phyloP scores from a whole-genome alignment of 1,140 invertebrate species.

The Drosophila chauvacae region DNA sequence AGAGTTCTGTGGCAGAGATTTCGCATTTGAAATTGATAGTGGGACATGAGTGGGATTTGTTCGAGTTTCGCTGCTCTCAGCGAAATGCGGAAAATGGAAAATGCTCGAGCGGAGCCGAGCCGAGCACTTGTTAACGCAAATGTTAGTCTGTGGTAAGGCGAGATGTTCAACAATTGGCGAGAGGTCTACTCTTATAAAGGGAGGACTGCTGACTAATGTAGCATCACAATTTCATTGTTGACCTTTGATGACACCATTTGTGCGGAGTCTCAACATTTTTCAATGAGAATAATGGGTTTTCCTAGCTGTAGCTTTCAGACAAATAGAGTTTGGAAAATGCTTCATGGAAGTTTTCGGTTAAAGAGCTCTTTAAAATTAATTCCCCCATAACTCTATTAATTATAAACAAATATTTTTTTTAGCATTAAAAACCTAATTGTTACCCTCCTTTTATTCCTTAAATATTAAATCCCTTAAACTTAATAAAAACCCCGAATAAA shows the following conservation, averaged over 20 bases:
- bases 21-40: conserved; percentile 73
- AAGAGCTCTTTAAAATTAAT: no score
- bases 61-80: conserved; percentile 42
- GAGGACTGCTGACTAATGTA: conserved; percentile 28
- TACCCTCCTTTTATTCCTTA: no score
- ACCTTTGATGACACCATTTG: conserved; percentile 21
- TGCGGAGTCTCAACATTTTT: conserved; percentile 9
- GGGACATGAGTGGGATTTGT: conserved; percentile 58
- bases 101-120: conserved; percentile 3
- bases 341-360: not conserved
- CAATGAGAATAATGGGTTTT: conserved; percentile 4
- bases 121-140: conserved; percentile 46
- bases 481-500: not conserved
- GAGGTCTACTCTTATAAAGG: conserved; percentile 18
- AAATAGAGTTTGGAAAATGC: not conserved
- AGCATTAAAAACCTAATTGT: not conserved
- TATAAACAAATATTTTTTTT: not conserved
- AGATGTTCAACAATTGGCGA: conserved; percentile 31
- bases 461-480: not conserved
- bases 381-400: no score
- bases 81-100: conserved; percentile 25
- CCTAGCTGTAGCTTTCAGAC: no score
- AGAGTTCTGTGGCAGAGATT: conserved; percentile 44
- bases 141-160: conserved; percentile 36
- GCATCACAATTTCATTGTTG: conserved; percentile 6